Percentiles rank a stretch among this genome's conserved stretches.
phyloP scores from a whole-genome alignment of 2,888 invertebrate species.

The Oxyscelio sp. region DNA sequence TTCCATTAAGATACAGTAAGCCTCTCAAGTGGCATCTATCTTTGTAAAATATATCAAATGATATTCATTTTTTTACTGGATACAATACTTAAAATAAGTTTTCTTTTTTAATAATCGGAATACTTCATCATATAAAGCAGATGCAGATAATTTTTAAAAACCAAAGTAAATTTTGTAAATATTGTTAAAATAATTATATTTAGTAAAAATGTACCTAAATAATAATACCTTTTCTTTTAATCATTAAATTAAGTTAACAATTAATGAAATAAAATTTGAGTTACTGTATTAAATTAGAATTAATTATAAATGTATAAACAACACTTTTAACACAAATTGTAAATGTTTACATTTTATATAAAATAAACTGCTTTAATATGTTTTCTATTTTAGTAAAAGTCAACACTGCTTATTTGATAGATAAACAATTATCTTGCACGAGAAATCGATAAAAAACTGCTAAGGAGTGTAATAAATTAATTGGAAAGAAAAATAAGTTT shows the following conservation, averaged over 20 bases:
- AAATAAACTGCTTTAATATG: constrained; percentile 8
- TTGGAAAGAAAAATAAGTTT: background rate
- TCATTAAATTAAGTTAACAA: too few species aligned
- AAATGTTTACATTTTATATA: too few species aligned
- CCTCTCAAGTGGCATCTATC: constrained; percentile 2
- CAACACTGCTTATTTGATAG: constrained; percentile 7
- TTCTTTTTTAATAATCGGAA: constrained; percentile 18
- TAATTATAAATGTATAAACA: too few species aligned
- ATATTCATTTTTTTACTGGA: constrained; percentile 33
- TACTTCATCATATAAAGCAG: background rate
- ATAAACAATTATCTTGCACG: constrained; percentile 27
- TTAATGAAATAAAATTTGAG: too few species aligned
- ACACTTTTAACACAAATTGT: too few species aligned
- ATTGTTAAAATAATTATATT: too few species aligned
- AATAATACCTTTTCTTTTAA: too few species aligned
- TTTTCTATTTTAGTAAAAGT: constrained; percentile 1
- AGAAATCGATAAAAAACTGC: constrained; percentile 3
- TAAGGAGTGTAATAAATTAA: background rate
- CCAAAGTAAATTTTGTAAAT: too few species aligned
- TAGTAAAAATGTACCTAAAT: too few species aligned
- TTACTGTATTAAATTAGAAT: too few species aligned
- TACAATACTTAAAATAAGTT: constrained; percentile 33
- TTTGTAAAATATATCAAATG: constrained; percentile 26
- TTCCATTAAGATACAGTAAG: constrained; percentile 58
- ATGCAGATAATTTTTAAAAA: constrained; percentile 3